These are phyloP conservation scores for Alexandromys fortis DNA, from an alignment of 2,113 vertebrate genomes.

Conservation along the genomic window DNA sequence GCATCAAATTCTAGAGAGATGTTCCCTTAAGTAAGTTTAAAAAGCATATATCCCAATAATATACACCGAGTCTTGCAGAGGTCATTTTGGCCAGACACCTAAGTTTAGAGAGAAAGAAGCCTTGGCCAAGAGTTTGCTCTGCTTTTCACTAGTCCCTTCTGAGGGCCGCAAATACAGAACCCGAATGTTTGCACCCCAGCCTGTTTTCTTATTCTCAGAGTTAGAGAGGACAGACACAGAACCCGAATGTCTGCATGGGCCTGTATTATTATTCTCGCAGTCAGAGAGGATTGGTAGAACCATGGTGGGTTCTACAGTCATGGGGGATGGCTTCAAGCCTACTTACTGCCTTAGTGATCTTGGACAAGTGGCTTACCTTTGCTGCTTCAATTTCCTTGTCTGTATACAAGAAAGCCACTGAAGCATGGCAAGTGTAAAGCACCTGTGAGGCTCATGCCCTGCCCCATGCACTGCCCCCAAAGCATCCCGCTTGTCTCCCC, in stretches of 20 bases:
- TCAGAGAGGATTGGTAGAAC: not conserved
- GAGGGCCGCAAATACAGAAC: not conserved
- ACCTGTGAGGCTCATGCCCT: not conserved
- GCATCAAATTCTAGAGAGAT: not conserved
- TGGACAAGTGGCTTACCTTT: not conserved
- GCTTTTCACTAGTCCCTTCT: not conserved
- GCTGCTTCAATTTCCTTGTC: not conserved
- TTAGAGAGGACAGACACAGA: not conserved
- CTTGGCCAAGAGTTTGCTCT: not conserved
- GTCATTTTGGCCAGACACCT: not conserved
- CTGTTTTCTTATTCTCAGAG: not conserved
- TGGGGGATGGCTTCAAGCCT: not conserved
- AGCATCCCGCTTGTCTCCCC: not conserved
- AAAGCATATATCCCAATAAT: not conserved
- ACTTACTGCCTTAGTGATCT: not conserved
- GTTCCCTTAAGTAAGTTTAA: not conserved
- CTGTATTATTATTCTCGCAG: not conserved
- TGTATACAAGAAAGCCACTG: not conserved
- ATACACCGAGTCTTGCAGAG: not conserved
- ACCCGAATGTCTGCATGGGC: not conserved
- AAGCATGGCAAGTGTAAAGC: fast-evolving
- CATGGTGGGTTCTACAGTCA: not conserved
- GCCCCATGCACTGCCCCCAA: not conserved
- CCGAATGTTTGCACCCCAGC: no score
- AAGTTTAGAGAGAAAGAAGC: not conserved